Base-by-base conservation (phyloP, 2,797 vertebrate species). In the Ptychobarbus kaznakovi region DNA sequence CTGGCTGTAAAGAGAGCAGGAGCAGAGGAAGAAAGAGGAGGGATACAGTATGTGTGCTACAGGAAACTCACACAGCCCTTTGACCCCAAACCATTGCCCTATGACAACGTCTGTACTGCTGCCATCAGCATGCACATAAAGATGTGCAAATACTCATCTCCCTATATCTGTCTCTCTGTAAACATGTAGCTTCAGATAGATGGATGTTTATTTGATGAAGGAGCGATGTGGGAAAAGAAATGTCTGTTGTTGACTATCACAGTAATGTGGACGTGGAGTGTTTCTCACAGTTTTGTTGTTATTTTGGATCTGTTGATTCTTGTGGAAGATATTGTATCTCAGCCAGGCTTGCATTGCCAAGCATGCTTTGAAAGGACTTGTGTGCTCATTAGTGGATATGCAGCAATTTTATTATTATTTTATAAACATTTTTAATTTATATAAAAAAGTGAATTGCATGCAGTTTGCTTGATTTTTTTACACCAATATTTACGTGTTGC, bases 1-100 rank as follows among this genome's bases (percentile, higher is more conserved):
- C 72, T 90, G 65, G 79, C 90, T 89, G 89, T 86, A 68, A 63
- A 86, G 81, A 32, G 90, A 92, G 91, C 93, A 94, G 94, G 94
- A 95, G 94, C 91, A 87, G 86, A 92, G 88, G 89, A 89, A 89
- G 88, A 92, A 92, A 90, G 42, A 76, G 51, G 58, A 46, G 77
- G 73, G 79, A 77, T 84, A 81, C 80, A 82, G 77, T 88, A 83
- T 91, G 73, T 86, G 78, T 85, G 85, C 89, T 87, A 85, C 88
- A 91, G 91, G 90, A 92, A 91, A 87, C 86, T 81, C 90, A 89
- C 86, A 51, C 88, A 89, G 84, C 77, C 84, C 90, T 91, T 85
- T 79, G 80, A 89, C 78, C 88, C 86, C 46, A 63, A 81, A 84
- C 86, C 61, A 86, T 82, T 68, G 81, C 79, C 66, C 32, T 82